phyloP scores from a whole-genome alignment of 2,113 vertebrate species.

The Phylloscopus trochiloides region DNA sequence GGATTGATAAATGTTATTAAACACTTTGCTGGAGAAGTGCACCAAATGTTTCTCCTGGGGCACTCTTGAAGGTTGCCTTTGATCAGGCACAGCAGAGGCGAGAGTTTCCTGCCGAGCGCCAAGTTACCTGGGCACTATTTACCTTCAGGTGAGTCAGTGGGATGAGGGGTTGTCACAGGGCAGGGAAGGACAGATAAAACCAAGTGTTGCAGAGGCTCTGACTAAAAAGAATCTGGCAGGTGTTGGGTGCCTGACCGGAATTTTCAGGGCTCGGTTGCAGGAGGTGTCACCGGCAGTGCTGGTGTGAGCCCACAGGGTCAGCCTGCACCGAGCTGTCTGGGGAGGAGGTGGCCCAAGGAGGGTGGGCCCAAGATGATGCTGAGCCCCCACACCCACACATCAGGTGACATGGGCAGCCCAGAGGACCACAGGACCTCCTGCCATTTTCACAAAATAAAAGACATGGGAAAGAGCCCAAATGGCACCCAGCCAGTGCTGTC shows the following conservation, averaged over 20 bases:
- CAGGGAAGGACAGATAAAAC: neutral
- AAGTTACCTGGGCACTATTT: neutral
- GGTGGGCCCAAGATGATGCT: neutral
- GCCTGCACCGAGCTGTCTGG: rapidly evolving
- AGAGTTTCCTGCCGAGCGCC: neutral
- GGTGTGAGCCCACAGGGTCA: rapidly evolving
- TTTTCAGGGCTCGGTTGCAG: neutral
- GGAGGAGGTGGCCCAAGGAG: neutral
- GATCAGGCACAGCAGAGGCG: neutral
- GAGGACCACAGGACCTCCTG: neutral
- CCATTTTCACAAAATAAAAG: neutral
- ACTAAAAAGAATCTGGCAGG: neutral
- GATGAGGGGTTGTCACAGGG: neutral
- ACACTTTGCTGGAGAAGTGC: neutral
- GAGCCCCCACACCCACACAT: neutral
- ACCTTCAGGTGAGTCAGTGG: neutral
- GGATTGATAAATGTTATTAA: neutral
- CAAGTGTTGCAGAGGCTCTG: rapidly evolving
- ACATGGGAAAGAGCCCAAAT: neutral
- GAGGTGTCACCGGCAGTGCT: neutral
- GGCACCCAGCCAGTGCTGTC: neutral
- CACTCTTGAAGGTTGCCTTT: neutral
- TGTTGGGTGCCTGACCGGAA: rapidly evolving
- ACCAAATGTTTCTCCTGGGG: neutral
- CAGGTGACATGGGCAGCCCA: neutral